Base-by-base conservation (phyloP, 2,888 invertebrate genomes). In the Agrochola lota region DNA sequence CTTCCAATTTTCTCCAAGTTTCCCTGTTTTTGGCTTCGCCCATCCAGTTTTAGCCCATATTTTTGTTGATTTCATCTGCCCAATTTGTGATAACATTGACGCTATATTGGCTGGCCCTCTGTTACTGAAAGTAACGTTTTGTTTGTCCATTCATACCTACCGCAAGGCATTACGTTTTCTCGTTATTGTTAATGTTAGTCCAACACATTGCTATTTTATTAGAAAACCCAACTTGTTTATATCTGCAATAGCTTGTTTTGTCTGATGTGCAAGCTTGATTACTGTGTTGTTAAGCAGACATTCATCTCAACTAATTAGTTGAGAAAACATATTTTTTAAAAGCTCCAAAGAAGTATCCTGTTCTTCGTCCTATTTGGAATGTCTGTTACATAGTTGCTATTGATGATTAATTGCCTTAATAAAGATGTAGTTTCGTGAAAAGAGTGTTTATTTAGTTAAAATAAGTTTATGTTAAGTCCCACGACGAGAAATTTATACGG, bases 401-500 rank as follows among this genome's bases (percentile, higher is more conserved):
- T 67, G 8, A 30, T 57, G 63, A 77, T 62, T 30, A 40, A 60
- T 77, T 46, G 2, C 17, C 7, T 46, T 23, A 60, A 7, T 77
- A 43, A 43, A 43, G 8, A 6, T 46, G 2, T 52, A 23, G 55
- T 63, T 79, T 78, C 0, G 30, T 49, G 43, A 52, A 72, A 71
- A 66, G 9, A 46, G n/a, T 59, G 20, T 72, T 72, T 49, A 52
- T 74, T 71, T 35, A 46, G 71, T 35, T 46, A 46, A 35, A n/a
- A 49, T 57, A 0, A 17, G 6, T 9, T 9, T 35, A 7, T 52
- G 1, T 52, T 43, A 60, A 23, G 63, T 30, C 20, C 49, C 63
- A 35, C 11, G 52, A n/a, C 23, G 43, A 52, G 35, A 46, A 80
- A 74, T 80, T 60, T 73, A 78, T 80, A 55, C 55, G 66, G 74